These are phyloP conservation scores for Pelochelys cantorii DNA, from an alignment of 2,797 vertebrate species.

Conservation along the genomic window DNA sequence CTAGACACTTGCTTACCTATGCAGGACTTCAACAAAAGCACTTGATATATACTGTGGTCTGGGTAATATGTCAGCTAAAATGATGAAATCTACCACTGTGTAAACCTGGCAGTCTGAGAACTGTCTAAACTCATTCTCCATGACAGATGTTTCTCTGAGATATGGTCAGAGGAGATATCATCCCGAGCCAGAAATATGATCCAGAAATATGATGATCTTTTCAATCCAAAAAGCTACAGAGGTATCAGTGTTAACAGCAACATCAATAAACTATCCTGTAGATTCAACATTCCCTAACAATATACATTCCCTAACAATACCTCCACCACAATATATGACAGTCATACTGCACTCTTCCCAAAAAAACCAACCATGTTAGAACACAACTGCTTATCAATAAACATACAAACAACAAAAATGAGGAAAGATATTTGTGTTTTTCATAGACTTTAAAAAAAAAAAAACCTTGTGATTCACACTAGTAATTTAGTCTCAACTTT, in stretches of 20 bases:
- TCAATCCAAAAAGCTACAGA: neutral
- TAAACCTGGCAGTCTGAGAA: neutral
- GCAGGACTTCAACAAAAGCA: neutral
- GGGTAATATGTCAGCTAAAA: neutral
- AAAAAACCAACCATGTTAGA: rapidly evolving
- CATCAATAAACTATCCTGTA: neutral
- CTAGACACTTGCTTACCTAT: rapidly evolving
- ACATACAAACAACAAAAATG: neutral
- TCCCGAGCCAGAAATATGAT: neutral
- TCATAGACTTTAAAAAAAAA: neutral
- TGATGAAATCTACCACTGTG: neutral
- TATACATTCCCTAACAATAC: neutral
- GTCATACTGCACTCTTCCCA: neutral
- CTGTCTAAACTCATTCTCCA: neutral
- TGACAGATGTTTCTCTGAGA: neutral
- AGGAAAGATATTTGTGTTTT: neutral
- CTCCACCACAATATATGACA: rapidly evolving
- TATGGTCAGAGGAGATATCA: neutral
- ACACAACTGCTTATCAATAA: rapidly evolving
- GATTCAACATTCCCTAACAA: neutral
- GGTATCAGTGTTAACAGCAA: rapidly evolving
- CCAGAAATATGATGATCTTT: neutral
- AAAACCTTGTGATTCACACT: neutral
- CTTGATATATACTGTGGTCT: rapidly evolving
- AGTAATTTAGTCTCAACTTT: neutral